Conservation (phyloP, 2,888 invertebrate genomes). For the Luperina nickerlii region DNA sequence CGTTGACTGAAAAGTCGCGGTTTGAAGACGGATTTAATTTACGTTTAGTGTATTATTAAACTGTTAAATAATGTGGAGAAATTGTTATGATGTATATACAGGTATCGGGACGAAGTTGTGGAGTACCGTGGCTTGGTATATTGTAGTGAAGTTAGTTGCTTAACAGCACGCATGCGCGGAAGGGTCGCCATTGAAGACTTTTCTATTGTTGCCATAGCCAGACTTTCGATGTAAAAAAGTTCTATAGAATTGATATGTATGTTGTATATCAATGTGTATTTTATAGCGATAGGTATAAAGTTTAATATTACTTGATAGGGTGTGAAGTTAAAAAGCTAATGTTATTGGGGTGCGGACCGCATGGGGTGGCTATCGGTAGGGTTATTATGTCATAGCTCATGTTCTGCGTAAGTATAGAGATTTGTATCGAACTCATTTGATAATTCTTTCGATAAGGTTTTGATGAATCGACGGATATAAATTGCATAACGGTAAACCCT, state of each 20-base stretch:
- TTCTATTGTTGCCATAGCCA: slow-evolving; percentile 85
- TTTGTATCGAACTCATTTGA: slow-evolving; percentile 63
- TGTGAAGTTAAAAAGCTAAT: slow-evolving; percentile 57
- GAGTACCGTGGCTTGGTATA: slow-evolving; percentile 83
- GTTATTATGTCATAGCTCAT: slow-evolving; percentile 81
- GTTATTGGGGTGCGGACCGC: slow-evolving; percentile 67
- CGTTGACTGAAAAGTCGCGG: slow-evolving; percentile 46
- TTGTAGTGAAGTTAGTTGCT: slow-evolving; percentile 81
- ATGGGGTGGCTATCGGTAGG: slow-evolving; percentile 73
- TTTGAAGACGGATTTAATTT: slow-evolving; percentile 85
- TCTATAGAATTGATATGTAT: slow-evolving; percentile 68
- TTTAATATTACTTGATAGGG: slow-evolving; percentile 71
- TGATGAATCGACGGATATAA: slow-evolving; percentile 59
- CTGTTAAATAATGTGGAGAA: slow-evolving; percentile 80
- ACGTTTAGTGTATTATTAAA: slow-evolving; percentile 81
- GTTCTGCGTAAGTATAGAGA: slow-evolving; percentile 68
- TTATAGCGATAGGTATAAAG: slow-evolving; percentile 74
- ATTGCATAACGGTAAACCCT: slow-evolving; percentile 30
- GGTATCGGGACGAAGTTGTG: slow-evolving; percentile 85
- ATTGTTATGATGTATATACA: slow-evolving; percentile 89
- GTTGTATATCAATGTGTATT: slow-evolving; percentile 70
- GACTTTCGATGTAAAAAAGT: slow-evolving; percentile 79
- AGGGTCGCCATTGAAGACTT: slow-evolving; percentile 82
- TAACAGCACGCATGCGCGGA: slow-evolving; percentile 82
- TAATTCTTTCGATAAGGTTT: slow-evolving; percentile 59